Evolutionary conservation across 2,113 vertebrate genomes (phyloP), one percentile per base, ranked within the genome.

Genomic region (Plectropomus leopardus): DNA sequence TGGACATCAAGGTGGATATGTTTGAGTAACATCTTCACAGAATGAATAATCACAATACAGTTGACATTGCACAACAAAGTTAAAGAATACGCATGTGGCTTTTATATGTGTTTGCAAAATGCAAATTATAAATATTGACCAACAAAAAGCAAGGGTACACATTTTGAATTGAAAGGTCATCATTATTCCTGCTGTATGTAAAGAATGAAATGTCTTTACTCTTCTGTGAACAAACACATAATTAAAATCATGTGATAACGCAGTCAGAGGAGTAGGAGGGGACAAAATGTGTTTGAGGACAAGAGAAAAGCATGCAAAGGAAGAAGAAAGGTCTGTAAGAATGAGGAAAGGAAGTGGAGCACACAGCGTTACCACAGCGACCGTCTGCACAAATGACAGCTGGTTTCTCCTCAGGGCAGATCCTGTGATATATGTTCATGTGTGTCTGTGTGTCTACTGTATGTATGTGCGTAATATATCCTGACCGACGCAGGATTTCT

Each of bases 331-430:
- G 13, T 48, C 61, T 66, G 59, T n/a, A 68, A 81, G 60, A 64
- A 76, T 19, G 21, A 83, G 53, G 68, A 65, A 50, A 70, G 40
- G 67, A 69, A 72, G 86, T 54, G 68, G 51, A 60, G 64, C 58
- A 57, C 45, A 21, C 68, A n/a, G n/a, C 47, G 74, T 72, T 80
- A 60, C 76, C 67, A 66, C 80, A 57, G 50, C 5, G 11, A 70
- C 79, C 44, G 42, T 59, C 44, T 60, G 36, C 26, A 64, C n/a
- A 73, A 45, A 80, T 45, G 58, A 68, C 85, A 72, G 76, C 80
- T 70, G 40, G 36, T 65, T 67, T 63, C 60, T 73, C 65, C 40
- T 66, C 45, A 55, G 34, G 45, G 53, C 51, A 55, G 78, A 82
- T 72, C 65, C 30, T 40, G 30, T 23, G 15, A 64, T 63, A 23